phyloP scores from a whole-genome alignment of 2,797 vertebrate genomes.

The Acipenser oxyrinchus region DNA sequence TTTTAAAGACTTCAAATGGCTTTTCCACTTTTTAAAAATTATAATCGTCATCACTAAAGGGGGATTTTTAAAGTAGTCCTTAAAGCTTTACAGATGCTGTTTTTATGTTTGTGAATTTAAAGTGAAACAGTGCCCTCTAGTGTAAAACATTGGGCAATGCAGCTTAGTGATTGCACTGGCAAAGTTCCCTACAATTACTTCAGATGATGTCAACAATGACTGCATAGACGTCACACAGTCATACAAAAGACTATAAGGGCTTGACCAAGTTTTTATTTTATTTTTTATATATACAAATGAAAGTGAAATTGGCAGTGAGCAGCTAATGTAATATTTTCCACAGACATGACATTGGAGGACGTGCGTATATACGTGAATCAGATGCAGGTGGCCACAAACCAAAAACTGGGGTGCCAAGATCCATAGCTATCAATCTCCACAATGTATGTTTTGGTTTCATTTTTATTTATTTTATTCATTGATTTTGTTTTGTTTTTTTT shows the following conservation, averaged over 20 bases:
- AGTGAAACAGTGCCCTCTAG: no score
- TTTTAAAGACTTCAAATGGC: no score
- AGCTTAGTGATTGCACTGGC: no score
- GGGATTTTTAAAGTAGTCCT: no score
- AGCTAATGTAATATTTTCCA: constrained; percentile 17
- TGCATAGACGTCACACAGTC: no score
- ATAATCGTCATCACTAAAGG: no score
- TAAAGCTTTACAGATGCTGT: no score
- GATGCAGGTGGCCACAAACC: constrained; percentile 50
- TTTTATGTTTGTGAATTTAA: no score
- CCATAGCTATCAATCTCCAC: constrained; percentile 20
- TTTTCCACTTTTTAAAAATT: no score
- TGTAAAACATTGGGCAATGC: no score
- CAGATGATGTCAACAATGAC: no score
- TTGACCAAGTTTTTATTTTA: not conserved
- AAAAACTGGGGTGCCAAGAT: constrained; percentile 41
- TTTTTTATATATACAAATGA: not conserved
- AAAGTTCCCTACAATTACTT: no score
- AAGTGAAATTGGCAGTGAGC: not conserved
- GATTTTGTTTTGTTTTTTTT: not conserved
- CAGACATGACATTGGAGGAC: constrained; percentile 48
- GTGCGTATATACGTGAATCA: constrained; percentile 42
- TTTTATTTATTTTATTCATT: not conserved
- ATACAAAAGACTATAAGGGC: not conserved
- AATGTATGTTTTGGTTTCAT: constrained; percentile 1